Base-by-base conservation (phyloP, 2,113 vertebrate genomes). In the Empidonax traillii region DNA sequence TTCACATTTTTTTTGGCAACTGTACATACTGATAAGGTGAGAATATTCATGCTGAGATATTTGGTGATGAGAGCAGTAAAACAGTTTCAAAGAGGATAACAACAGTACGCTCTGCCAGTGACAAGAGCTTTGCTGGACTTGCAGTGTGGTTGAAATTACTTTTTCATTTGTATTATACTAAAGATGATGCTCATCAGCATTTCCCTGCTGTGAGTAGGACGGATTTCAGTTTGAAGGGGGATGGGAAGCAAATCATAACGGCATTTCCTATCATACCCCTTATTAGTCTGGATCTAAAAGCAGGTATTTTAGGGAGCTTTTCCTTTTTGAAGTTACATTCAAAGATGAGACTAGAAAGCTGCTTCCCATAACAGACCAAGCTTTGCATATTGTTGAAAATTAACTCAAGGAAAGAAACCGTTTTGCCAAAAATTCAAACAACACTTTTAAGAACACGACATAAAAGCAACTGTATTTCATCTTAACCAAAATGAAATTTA, bases 31-130 rank as follows among this genome's bases (percentile, higher is more conserved):
- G 25, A 69, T 53, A 17, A 69, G 27, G 46, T 41, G 14, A 72
- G 6, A 79, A 58, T 47, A 87, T 27, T 85, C 28, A 49, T 6
- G 20, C n/a, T 63, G 62, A 79, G 37, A 43, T 75, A 53, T 28
- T 31, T 3, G 0, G 66, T 47, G 68, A 56, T 13, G 13, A 85
- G 10, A 72, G 33, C 14, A 81, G 0, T 20, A 49, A 85, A 19
- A 13, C 14, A 18, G 27, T n/a, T 79, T 61, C 8, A 13, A 76
- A 72, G 37, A 77, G 8, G 3, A 4, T 14, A 59, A 72, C 27
- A 75, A n/a, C 0, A 65, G 7, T 4, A 53, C 0, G 0, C 10
- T 52, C 22, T 44, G 23, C 43, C 43, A 35, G 8, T 30, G 46
- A 84, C 43, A 80, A 62, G 19, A 73, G 25, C n/a, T 93, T 44